Percentiles rank a stretch among this genome's conserved stretches.
These are phyloP conservation scores for Drosophila saltans DNA, from an alignment of 1,140 invertebrate genomes.

Conservation along the genomic window DNA sequence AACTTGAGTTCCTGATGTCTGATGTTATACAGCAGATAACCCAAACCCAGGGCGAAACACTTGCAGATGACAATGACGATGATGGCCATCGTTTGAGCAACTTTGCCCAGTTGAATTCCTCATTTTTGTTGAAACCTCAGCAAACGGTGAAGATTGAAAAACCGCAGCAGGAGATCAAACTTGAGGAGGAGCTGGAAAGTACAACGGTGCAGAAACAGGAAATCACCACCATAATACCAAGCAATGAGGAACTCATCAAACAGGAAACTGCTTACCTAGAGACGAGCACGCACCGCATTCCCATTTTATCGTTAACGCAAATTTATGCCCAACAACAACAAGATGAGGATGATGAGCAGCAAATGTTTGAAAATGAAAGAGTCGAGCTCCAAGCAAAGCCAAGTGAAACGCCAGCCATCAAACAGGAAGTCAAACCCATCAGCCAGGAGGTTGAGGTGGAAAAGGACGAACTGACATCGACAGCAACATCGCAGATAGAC, in stretches of 20 bases:
- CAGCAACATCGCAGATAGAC: conserved; percentile 13
- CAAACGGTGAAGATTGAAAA: conserved; percentile 15
- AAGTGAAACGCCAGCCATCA: conserved; percentile 29
- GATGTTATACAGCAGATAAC: conserved; percentile 78
- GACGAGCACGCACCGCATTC: conserved; percentile 52
- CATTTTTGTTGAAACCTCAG: conserved; percentile 61
- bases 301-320: conserved; percentile 67
- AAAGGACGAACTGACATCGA: conserved; percentile 3
- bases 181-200: neutral
- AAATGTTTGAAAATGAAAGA: conserved; percentile 50
- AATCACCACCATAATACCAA: conserved; percentile 43
- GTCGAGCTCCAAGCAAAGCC: conserved; percentile 41
- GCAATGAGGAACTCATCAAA: conserved; percentile 44
- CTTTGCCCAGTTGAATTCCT: conserved; percentile 69
- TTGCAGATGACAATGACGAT: conserved; percentile 18
- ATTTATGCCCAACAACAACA: conserved; percentile 78
- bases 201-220: conserved; percentile 22
- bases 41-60: conserved; percentile 16
- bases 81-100: conserved; percentile 65
- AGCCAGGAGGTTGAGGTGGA: conserved; percentile 6
- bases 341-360: conserved; percentile 61
- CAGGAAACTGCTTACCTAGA: conserved; percentile 49
- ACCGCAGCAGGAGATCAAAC: conserved; percentile 12
- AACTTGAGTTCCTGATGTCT: conserved; percentile 74
- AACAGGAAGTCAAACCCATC: conserved; percentile 38